Conservation (phyloP, 2,797 vertebrate species). For the Gephyroberyx darwinii region DNA sequence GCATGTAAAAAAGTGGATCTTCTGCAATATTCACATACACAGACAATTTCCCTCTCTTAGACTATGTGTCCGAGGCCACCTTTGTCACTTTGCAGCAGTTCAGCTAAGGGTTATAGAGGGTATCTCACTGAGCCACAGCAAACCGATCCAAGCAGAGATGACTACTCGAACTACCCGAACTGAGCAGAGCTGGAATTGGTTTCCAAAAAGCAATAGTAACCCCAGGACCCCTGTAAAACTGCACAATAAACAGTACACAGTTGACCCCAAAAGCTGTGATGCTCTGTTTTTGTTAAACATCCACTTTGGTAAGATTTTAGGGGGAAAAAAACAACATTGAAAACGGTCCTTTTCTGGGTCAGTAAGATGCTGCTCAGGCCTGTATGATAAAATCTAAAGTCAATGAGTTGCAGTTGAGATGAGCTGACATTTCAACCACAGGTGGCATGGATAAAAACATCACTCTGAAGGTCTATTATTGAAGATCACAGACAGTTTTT, state of each 20-base stretch:
- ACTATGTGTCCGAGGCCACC: neutral
- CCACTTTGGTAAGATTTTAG: slow-evolving; percentile 18
- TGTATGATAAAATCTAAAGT: slow-evolving; percentile 23
- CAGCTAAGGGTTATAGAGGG: neutral
- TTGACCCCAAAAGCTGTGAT: slow-evolving; percentile 32
- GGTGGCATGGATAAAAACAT: slow-evolving; percentile 69
- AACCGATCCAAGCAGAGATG: neutral
- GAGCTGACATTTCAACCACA: slow-evolving; percentile 43
- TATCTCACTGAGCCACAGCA: slow-evolving; percentile 5
- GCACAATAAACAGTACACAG: slow-evolving; percentile 44
- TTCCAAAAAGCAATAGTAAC: slow-evolving; percentile 15
- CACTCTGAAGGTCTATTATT: slow-evolving; percentile 60
- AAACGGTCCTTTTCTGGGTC: neutral
- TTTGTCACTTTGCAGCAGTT: neutral
- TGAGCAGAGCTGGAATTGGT: slow-evolving; percentile 19
- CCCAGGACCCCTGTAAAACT: slow-evolving; percentile 39
- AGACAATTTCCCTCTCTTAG: neutral
- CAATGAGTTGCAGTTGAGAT: neutral
- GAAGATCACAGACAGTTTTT: slow-evolving; percentile 60
- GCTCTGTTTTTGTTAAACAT: neutral
- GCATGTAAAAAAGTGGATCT: neutral
- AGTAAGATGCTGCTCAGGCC: slow-evolving; percentile 4
- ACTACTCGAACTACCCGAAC: slow-evolving; percentile 24
- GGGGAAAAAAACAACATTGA: neutral
- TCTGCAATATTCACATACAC: neutral